Conservation (phyloP, 2,888 invertebrate genomes). For the Megalurothrips usitatus region DNA sequence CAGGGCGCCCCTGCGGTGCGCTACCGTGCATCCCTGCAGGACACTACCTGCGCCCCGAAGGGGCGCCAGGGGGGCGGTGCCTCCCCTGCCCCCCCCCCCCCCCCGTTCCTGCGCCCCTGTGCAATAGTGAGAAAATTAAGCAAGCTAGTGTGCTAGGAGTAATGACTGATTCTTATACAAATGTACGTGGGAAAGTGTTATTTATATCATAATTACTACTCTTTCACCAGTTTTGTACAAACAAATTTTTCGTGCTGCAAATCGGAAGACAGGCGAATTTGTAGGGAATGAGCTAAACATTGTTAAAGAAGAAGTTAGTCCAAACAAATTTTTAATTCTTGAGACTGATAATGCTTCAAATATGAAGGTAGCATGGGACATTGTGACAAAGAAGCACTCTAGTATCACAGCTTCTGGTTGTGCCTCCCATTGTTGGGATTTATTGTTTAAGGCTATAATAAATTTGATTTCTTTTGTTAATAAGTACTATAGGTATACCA, state of each 20-base stretch:
- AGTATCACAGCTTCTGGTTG: slow-evolving; percentile 27
- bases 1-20: too few species aligned
- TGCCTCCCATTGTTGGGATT: slow-evolving; percentile 28
- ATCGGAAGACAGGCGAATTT: slow-evolving; percentile 14
- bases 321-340: slow-evolving; percentile 27
- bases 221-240: slow-evolving; percentile 27
- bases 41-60: too few species aligned
- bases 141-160: not conserved
- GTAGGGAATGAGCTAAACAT: not conserved
- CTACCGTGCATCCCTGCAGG: too few species aligned
- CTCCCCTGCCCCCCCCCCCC: too few species aligned
- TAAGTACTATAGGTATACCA: not conserved
- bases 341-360: slow-evolving; percentile 30
- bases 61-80: too few species aligned
- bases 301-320: slow-evolving; percentile 20
- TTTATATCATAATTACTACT: not conserved
- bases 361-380: slow-evolving; percentile 29
- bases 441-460: not conserved
- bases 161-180: slow-evolving; percentile 18
- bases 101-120: too few species aligned
- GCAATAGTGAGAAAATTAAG: not conserved
- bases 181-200: slow-evolving; percentile 9
- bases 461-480: not conserved
- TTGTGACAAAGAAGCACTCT: not conserved
- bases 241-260: slow-evolving; percentile 25